These are phyloP conservation scores for Dexiosoma caninum DNA, from an alignment of 2,888 invertebrate genomes.

Conservation along the genomic window DNA sequence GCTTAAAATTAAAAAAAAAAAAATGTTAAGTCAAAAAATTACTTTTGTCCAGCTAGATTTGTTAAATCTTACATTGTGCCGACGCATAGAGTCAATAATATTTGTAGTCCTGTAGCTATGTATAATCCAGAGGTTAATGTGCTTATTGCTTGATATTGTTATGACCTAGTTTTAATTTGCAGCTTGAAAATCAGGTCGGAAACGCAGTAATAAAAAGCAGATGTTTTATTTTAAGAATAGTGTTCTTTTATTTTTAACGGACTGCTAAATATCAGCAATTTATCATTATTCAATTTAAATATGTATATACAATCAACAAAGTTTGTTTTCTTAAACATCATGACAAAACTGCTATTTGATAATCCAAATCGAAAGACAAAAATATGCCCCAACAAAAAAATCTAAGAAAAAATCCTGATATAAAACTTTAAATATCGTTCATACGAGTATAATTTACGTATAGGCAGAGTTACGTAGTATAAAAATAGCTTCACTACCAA, in stretches of 20 bases:
- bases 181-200: not conserved
- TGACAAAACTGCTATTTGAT: slow-evolving; percentile 46
- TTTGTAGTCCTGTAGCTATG: no score
- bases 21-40: no score
- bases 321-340: slow-evolving; percentile 35
- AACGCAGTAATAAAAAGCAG: not conserved
- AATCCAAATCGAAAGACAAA: not conserved
- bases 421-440: slow-evolving; percentile 3
- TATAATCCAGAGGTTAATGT: no score
- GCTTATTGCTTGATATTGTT: no score
- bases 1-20: no score
- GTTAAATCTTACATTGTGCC: no score
- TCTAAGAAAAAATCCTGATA: slow-evolving; percentile 26
- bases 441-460: not conserved
- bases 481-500: slow-evolving; percentile 45
- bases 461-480: not conserved
- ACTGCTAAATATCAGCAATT: slow-evolving; percentile 33
- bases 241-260: not conserved
- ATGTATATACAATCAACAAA: slow-evolving; percentile 19
- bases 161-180: no score
- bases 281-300: slow-evolving; percentile 36
- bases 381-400: not conserved
- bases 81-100: no score
- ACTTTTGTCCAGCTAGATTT: no score
- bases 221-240: not conserved